Conservation (phyloP, 2,888 invertebrate species). For the Eupithecia abbreviata region DNA sequence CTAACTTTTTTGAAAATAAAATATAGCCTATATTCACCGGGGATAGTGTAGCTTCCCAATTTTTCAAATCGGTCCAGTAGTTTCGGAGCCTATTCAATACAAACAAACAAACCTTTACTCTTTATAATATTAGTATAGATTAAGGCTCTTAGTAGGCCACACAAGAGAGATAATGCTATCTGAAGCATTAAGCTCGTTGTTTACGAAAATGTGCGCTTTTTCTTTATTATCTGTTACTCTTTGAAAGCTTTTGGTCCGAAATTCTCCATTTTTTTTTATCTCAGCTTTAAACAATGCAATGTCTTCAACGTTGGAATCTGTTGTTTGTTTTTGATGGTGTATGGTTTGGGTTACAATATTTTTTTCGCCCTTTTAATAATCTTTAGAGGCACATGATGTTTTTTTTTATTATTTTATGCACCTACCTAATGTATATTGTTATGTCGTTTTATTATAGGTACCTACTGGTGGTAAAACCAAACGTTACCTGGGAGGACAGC, state of each 20-base stretch:
- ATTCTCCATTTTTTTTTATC: constrained; percentile 1
- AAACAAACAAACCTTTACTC: no score
- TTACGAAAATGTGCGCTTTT: constrained; percentile 34
- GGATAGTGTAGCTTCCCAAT: no score
- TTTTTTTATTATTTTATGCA: neutral
- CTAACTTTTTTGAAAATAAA: no score
- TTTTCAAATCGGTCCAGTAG: no score
- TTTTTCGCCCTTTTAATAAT: neutral
- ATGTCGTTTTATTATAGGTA: neutral
- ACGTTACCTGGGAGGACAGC: no score
- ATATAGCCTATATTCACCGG: no score
- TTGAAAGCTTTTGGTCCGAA: constrained; percentile 7
- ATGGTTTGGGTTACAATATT: neutral
- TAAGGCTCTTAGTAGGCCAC: constrained; percentile 52
- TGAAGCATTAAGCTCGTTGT: constrained; percentile 45
- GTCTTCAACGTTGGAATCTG: neutral
- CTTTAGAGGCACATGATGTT: neutral
- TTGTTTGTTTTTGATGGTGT: neutral
- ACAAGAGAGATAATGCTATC: constrained; percentile 51
- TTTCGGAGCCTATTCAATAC: no score
- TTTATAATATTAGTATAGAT: no score
- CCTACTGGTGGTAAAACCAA: no score
- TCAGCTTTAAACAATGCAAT: constrained; percentile 3
- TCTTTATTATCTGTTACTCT: neutral
- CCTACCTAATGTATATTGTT: no score